These are phyloP conservation scores for Eulemur coronatus DNA, from an alignment of 2,797 vertebrate genomes.

Conservation along the genomic window DNA sequence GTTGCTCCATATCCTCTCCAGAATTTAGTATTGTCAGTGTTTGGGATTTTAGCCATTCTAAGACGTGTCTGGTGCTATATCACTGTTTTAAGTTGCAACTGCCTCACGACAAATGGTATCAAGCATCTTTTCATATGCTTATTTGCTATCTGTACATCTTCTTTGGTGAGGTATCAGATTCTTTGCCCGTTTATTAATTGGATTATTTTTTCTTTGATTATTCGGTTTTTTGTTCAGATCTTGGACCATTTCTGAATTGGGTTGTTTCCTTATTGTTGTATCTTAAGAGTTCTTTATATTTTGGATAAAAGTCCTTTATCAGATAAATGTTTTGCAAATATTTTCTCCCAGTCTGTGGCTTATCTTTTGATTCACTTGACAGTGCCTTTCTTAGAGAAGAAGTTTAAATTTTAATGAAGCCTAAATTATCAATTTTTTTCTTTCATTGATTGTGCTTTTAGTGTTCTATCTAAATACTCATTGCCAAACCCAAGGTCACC, in stretches of 20 bases:
- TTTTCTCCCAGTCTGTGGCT: background rate
- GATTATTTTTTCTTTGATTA: background rate
- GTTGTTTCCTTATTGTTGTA: slow-evolving; percentile 10
- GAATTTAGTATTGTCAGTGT: background rate
- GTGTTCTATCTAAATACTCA: slow-evolving; percentile 7
- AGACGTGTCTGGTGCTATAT: background rate
- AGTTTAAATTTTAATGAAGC: slow-evolving; percentile 24
- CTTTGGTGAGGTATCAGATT: background rate
- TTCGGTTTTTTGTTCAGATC: background rate
- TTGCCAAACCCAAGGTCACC: background rate
- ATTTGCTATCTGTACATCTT: slow-evolving; percentile 17
- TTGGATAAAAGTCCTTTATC: slow-evolving; percentile 21
- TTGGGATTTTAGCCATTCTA: slow-evolving; percentile 9
- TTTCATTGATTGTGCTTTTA: background rate
- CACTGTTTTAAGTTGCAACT: background rate
- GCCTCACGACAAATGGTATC: background rate
- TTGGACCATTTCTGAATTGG: slow-evolving; percentile 13
- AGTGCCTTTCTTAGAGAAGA: background rate
- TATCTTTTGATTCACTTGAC: background rate
- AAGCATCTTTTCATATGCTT: background rate
- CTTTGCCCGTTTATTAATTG: slow-evolving; percentile 39
- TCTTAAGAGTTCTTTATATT: slow-evolving; percentile 14
- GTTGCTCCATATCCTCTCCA: background rate
- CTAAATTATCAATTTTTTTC: background rate
- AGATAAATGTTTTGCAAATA: background rate